Base-by-base conservation (phyloP, 2,113 vertebrate genomes). In the Diphyllodes magnificus region DNA sequence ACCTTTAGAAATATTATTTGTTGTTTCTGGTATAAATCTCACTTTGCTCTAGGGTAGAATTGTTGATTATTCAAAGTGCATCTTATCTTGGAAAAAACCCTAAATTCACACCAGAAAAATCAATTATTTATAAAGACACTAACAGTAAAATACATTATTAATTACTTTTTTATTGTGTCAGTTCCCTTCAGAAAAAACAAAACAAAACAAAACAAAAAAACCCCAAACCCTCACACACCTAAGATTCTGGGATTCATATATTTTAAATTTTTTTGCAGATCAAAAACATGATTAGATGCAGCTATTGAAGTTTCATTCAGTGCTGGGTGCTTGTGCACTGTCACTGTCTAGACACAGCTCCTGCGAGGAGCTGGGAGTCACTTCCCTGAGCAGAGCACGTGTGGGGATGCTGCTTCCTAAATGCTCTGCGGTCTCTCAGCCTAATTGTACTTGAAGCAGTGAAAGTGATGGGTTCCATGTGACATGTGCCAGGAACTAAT, bases 381-480 rank as follows among this genome's bases (percentile, higher is more conserved):
- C 56, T 59, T 79, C 51, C 65, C 56, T 4, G 9, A 54, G 42
- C 68, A 39, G 57, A 49, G 53, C 91, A 23, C 1, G 0, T 15
- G 73, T 76, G 89, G 51, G 57, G 81, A 44, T 1, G 82, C 50
- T 53, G 53, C 53, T 72, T 72, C 57, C 82, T 17, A 25, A 73
- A 72, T 24, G 80, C 20, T 91, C 90, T 88, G 71, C 0, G 0
- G 9, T 72, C 49, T 81, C 79, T 92, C 95, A 90, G 78, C 71
- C 51, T 92, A 84, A 93, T 93, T 96, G 84, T 47, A 73, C 86
- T 49, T 90, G 95, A 95, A 96, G 86, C 39, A 91, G 61, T 69
- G 79, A 91, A 93, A 88, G 30, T 82, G 79, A 75, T 92, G 64
- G 61, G 79, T 56, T 94, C 75, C 85, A 31, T 78, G 68, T 76